phyloP scores from a whole-genome alignment of 2,113 vertebrate species.

The Atractosteus spatula region DNA sequence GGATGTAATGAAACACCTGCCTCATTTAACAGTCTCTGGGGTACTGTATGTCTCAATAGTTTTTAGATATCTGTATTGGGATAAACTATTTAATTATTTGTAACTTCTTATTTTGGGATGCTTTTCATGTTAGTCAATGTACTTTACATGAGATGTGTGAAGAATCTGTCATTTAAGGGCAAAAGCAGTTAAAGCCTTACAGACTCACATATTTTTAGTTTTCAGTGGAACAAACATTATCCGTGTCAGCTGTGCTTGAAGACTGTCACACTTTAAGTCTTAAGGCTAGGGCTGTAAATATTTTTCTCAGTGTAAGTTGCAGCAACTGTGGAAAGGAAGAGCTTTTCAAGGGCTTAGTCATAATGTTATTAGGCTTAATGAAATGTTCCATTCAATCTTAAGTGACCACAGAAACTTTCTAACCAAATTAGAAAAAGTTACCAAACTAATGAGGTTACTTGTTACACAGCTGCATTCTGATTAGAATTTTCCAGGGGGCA shows the following conservation, averaged over 20 bases:
- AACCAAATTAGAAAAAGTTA: neutral
- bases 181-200: no score
- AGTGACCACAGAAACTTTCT: conserved; percentile 1
- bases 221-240: no score
- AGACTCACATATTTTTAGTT: no score
- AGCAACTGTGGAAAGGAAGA: neutral
- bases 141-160: no score
- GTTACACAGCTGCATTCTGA: neutral
- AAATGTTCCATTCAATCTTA: neutral
- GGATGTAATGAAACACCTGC: neutral
- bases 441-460: neutral
- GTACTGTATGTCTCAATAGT: neutral
- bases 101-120: no score
- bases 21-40: neutral
- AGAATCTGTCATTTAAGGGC: no score
- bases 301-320: neutral
- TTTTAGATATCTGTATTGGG: no score
- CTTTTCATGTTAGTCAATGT: no score
- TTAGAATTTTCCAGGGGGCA: conserved; percentile 1
- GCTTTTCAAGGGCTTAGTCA: neutral
- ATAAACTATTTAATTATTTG: no score
- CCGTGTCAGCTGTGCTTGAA: no score
- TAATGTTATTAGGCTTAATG: neutral
- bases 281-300: no score
- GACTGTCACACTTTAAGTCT: no score